Evolutionary conservation across 2,797 vertebrate species (phyloP), one percentile per base, ranked within the genome.

Genomic region (Thunnus albacares): DNA sequence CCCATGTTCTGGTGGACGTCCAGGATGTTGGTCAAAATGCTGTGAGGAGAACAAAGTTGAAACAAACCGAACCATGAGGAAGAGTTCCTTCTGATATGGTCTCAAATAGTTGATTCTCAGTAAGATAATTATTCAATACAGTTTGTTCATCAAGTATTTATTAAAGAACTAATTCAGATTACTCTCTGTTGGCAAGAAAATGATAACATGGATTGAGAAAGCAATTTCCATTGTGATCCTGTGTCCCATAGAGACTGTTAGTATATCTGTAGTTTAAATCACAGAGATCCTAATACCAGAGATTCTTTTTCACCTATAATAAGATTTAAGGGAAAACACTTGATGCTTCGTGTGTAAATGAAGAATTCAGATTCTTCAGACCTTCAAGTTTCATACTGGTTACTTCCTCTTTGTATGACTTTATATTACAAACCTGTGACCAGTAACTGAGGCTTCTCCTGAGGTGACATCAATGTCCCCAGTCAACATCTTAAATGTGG

Each of bases 401-500:
- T 62, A 7, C 7, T 28, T 58, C 10, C 43, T 26, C 5, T 24
- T 47, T 20, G 24, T 38, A 30, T 47, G 61, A 51, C 6, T 30
- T 43, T 13, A 2, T 35, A 6, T 59, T 2, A 59, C 80, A 6
- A 76, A 97, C 97, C 97, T 98, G 81, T 96, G 93, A 53, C 97
- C 97, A 59, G 96, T 91, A 28, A 99, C 90, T 0, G 95, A 91
- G 41, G 98, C 98, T 65, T 98, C 94, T 22, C 98, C 98, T 60
- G 96, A 96, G 61, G 96, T 97, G 73, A 97, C 97, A 0, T 95
- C 90, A 45, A 95, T 97, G 83, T 99, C 97, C 75, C 98, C 98
- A 6, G 98, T 99, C 81, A 99, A 91, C 97, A 99, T 99, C 93
- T 97, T 98, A 90, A 99, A 98, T 0, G 95, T 99, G 75, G 97